Conservation (phyloP, 2,888 invertebrate genomes). For the Leptopilina drosophilae region DNA sequence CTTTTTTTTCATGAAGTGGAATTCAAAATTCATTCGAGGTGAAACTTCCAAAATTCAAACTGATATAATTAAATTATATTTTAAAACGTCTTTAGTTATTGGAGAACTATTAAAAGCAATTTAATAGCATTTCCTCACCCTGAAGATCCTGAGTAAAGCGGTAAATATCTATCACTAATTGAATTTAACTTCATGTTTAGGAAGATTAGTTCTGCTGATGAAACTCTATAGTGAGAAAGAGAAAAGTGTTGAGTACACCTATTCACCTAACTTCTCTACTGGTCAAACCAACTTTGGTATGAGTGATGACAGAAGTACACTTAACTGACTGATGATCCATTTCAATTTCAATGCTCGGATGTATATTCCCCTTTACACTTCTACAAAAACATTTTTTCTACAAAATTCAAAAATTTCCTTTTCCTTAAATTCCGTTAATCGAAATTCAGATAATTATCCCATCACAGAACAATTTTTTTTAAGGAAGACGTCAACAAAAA, state of each 20-base stretch:
- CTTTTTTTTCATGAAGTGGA: too few species aligned
- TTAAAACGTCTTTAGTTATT: too few species aligned
- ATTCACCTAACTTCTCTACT: constrained; percentile 6
- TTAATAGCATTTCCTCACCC: neutral
- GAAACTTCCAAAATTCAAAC: too few species aligned
- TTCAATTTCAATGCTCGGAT: neutral
- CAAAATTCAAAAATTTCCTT: too few species aligned
- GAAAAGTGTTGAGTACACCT: neutral
- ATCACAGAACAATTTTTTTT: too few species aligned
- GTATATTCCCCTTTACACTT: neutral
- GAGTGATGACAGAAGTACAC: constrained; percentile 17
- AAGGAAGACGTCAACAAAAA: too few species aligned
- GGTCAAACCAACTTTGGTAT: constrained; percentile 5
- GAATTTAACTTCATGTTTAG: constrained; percentile 1
- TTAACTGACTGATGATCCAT: constrained; percentile 16
- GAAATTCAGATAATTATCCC: too few species aligned
- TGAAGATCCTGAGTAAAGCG: neutral
- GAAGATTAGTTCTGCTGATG: constrained; percentile 5
- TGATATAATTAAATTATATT: too few species aligned
- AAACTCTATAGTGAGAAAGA: constrained; percentile 1
- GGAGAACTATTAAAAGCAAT: too few species aligned
- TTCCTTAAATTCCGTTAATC: too few species aligned
- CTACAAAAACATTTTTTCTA: neutral
- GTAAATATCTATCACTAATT: neutral
- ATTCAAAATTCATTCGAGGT: too few species aligned